Evolutionary conservation across 2,113 vertebrate genomes (phyloP), one percentile per base, ranked within the genome.

Genomic region (Hippopotamus amphibius): DNA sequence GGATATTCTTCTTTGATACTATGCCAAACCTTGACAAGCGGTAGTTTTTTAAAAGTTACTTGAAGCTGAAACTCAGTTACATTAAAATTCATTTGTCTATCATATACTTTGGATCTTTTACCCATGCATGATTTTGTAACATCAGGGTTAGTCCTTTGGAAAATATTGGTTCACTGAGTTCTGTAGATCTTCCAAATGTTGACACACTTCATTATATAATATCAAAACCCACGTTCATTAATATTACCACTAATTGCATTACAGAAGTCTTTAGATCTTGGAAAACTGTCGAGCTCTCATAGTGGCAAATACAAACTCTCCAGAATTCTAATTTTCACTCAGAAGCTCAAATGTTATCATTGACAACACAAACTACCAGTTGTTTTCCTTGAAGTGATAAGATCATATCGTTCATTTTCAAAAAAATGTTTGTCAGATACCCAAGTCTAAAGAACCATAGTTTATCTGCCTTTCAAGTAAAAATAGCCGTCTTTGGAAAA

Each of bases 261-360:
- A 26, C 50, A 69, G 63, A 79, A 79, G 10, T 82, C 57, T 76
- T 69, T 96, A 95, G 41, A 21, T 77, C 43, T 77, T 82, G 6
- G 24, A 65, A 97, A 83, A 48, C 59, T 41, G 7, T 93, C 30
- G n/a, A 41, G 26, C 22, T 81, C 79, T 84, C 83, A 72, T 12
- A 11, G 61, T 92, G 2, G 5, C 69, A 87, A 92, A 81, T 65
- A 37, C 21, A 79, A 21, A 59, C 71, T 92, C 65, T 94, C 46
- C 43, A 69, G 82, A 96, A 72, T 92, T 88, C 61, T 93, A 26
- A 21, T 92, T 93, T 88, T 77, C 65, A 63, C 46, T 80, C n/a
- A 22, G 74, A 84, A 95, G 48, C 43, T 89, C 30, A 71, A 19
- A 11, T 88, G 15, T 77, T 84, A 9, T 84, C 65, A 28, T 30